Percentiles rank a stretch among this genome's conserved stretches.
Evolutionary conservation across 2,888 invertebrate species (phyloP).

Genomic region (Nephrotoma guestfalica): DNA sequence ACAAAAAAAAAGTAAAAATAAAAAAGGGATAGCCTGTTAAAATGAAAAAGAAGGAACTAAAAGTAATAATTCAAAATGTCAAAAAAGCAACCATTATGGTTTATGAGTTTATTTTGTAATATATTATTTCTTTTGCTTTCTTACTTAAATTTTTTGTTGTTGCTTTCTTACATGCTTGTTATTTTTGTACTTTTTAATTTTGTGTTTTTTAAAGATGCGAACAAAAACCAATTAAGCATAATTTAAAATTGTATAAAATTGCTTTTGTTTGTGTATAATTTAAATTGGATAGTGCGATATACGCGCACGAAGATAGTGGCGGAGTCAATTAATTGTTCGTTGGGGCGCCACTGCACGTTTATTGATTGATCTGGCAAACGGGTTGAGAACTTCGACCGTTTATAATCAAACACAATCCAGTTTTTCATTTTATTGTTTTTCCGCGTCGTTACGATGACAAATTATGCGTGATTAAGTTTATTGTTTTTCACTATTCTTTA

Average conservation of each 20-base stretch:
- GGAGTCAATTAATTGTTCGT: not conserved
- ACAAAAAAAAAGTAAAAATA: not conserved
- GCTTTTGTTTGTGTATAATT: not conserved
- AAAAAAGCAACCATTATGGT: constrained; percentile 6
- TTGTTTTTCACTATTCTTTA: no score
- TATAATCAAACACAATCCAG: no score
- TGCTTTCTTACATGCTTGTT: not conserved
- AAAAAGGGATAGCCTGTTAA: not conserved
- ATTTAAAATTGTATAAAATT: not conserved
- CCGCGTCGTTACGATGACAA: no score
- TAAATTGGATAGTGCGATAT: not conserved
- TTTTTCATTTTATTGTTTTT: no score
- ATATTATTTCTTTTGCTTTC: not conserved
- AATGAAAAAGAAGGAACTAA: not conserved
- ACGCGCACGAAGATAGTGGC: not conserved
- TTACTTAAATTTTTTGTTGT: not conserved
- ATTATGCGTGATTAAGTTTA: no score
- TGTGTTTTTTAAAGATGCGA: not conserved
- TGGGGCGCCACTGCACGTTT: not conserved
- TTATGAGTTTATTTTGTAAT: constrained; percentile 1
- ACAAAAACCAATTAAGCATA: not conserved
- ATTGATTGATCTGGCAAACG: no score
- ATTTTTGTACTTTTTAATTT: not conserved
- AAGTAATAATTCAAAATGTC: constrained; percentile 3
- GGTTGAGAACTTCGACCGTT: no score